Percentiles rank a stretch among this genome's conserved stretches.
Conservation (phyloP, 2,113 vertebrate species). For the Anolis sagrei region DNA sequence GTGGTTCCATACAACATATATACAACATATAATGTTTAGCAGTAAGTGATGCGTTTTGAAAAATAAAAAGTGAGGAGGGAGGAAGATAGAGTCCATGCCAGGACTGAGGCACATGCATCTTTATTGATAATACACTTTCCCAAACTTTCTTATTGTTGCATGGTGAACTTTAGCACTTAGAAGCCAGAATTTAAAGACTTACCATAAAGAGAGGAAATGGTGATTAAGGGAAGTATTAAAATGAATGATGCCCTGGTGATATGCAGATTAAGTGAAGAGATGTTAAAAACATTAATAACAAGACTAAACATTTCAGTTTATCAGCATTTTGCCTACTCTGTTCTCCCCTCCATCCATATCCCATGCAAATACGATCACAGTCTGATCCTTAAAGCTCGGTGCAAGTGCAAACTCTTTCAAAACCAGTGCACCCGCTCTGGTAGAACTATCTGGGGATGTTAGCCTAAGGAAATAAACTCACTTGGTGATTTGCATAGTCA, state of each 20-base stretch:
- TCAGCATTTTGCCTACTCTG: background rate
- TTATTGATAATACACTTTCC: background rate
- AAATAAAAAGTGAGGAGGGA: background rate
- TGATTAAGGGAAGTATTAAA: background rate
- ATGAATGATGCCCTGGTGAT: background rate
- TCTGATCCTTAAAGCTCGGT: slow-evolving; percentile 1
- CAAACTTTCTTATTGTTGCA: background rate
- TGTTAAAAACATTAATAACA: slow-evolving; percentile 7
- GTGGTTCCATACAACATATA: too few species aligned
- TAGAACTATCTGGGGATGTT: background rate
- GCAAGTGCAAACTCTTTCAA: background rate
- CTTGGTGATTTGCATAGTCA: slow-evolving; percentile 1
- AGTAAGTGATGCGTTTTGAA: background rate
- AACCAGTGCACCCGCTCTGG: background rate
- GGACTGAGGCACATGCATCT: too few species aligned
- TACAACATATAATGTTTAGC: too few species aligned
- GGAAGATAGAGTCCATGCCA: too few species aligned
- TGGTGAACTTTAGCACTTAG: background rate
- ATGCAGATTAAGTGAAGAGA: rapidly evolving
- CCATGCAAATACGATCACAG: background rate
- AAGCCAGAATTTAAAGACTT: background rate
- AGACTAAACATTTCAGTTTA: background rate
- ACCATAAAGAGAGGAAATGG: background rate
- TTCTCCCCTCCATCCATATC: background rate
- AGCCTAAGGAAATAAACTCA: slow-evolving; percentile 10